Base-by-base conservation (phyloP, 2,797 vertebrate species). In the Xenentodon cancila region DNA sequence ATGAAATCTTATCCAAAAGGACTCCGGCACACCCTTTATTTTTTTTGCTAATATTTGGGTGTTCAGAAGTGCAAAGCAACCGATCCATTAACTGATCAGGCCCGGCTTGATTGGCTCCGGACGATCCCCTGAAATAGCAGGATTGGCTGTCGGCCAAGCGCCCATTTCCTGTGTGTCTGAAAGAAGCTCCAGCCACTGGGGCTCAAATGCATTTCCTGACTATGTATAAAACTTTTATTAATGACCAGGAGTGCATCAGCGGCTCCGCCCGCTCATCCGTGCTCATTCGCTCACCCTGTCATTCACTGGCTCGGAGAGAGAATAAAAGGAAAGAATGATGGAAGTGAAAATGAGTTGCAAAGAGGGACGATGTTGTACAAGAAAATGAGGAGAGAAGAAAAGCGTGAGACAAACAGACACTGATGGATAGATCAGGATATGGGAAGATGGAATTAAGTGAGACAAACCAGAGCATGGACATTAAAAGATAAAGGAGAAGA, bases 201-300 rank as follows among this genome's bases (percentile, higher is more conserved):
- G 77, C 88, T 84, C 81, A 91, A 92, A 93, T 93, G 92, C 92
- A 94, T 93, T 94, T 94, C 93, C 93, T 94, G 93, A 92, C 90
- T 90, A 88, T 84, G 90, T 92, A 94, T 92, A 92, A 93, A 93
- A 94, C 81, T 92, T 93, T 92, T 94, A 93, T 93, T 94, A 94
- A 93, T 94, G 92, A 92, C 88, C 88, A 91, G 88, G 91, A 93
- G 92, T 92, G 92, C 92, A 93, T 93, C 91, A 92, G 91, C 53
- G 81, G 85, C 83, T 73, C n/a, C 75, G 74, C 68, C 68, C 25
- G 25, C 74, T 73, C 73, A 11, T 75, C 66, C 65, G 51, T 71
- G 65, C 73, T 70, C 75, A 63, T 74, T 75, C 68, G 3, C 79
- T 75, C 79, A 75, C 57, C 61, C 75, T 62, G 59, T 73, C 75